Base-by-base conservation (phyloP, 2,888 invertebrate species). In the Drosophila affinis region DNA sequence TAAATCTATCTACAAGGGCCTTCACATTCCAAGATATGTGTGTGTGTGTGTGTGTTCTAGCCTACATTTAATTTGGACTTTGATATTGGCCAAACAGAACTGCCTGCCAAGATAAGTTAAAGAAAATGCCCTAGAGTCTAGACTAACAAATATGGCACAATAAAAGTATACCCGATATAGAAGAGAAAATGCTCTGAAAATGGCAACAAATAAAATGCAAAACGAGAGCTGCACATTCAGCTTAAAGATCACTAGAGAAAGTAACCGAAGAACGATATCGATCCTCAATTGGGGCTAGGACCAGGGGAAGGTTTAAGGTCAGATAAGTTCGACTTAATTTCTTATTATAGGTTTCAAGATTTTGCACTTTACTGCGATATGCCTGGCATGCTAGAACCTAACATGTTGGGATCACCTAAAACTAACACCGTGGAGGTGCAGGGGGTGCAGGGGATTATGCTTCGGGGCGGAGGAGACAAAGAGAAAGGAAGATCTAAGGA, bases 381-480 rank as follows among this genome's bases (percentile, higher is more conserved):
- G 78, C 81, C 56, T 63, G 68, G 72, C 65, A 63, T 65, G 62
- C 54, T 78, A 63, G 63, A 70, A 54, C 59, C 65, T 72, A 81
- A 68, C 39, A 14, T 39, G n/a, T 39, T 39, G 1, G 39, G 39
- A n/a, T 39, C n/a, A 39, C 39, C 39, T 39, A 39, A 57, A 62
- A 62, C 75, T 72, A 72, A 48, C 47, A 59, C 63, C 58, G 69
- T n/a, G n/a, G n/a, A n/a, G n/a, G n/a, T n/a, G n/a, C n/a, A n/a
- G n/a, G n/a, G n/a, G n/a, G n/a, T n/a, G n/a, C n/a, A 58, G 62
- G 70, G 69, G 86, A 79, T 75, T 75, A 77, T 77, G 69, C 70
- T 69, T 46, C 48, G 62, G 9, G 21, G 9, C 52, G 27, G 34
- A 21, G 65, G 79, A 75, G 76, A 71, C 69, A 75, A 81, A 70